Percentiles rank a stretch among this genome's conserved stretches.
Evolutionary conservation across 2,797 vertebrate genomes (phyloP).

Genomic region (Clarias platycephalus): DNA sequence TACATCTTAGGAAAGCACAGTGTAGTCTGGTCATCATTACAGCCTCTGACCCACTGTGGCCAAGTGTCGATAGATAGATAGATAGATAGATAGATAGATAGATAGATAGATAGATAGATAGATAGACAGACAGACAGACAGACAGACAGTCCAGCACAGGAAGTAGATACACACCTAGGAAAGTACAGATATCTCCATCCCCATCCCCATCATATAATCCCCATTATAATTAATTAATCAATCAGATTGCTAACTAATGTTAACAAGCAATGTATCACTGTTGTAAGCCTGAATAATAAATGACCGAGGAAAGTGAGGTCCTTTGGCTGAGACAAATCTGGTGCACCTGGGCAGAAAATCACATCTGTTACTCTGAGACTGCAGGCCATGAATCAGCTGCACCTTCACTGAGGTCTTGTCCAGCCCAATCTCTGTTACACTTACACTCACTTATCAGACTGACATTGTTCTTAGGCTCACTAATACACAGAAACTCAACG

Average conservation of each 20-base stretch:
- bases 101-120: neutral
- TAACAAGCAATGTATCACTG: constrained; percentile 57
- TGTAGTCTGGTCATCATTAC: constrained; percentile 16
- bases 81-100: too few relatives aligned
- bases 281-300: constrained; percentile 52
- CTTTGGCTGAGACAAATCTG: constrained; percentile 54
- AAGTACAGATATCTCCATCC: constrained; percentile 47
- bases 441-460: constrained; percentile 35
- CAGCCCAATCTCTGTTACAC: constrained; percentile 48
- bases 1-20: constrained; percentile 20
- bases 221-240: constrained; percentile 57
- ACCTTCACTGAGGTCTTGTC: constrained; percentile 51
- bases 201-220: neutral
- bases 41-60: neutral
- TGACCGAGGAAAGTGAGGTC: constrained; percentile 40
- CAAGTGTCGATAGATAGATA: neutral
- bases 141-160: neutral
- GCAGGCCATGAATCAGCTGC: constrained; percentile 58
- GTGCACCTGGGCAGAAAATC: constrained; percentile 60
- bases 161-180: constrained; percentile 32
- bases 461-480: constrained; percentile 22
- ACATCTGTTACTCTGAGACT: constrained; percentile 55
- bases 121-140: too few relatives aligned
- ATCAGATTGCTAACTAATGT: constrained; percentile 49
- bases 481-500: neutral